Conservation (phyloP, 2,888 invertebrate genomes). For the Neuroscelio doddi region DNA sequence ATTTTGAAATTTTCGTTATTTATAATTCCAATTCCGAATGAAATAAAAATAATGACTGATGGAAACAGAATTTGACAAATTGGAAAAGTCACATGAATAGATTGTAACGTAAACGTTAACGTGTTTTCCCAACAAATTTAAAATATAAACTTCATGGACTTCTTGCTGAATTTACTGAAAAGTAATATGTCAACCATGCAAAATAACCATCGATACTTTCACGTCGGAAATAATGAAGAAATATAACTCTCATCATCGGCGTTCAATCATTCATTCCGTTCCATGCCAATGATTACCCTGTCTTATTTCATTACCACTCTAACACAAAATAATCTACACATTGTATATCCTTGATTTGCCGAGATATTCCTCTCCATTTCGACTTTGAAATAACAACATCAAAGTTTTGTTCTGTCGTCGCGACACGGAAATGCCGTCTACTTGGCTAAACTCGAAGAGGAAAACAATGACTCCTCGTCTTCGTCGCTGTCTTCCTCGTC, state of each 20-base stretch:
- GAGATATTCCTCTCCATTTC: slow-evolving; percentile 1
- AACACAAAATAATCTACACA: slow-evolving; percentile 7
- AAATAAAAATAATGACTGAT: neutral
- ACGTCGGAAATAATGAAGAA: slow-evolving; percentile 8
- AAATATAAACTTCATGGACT: neutral
- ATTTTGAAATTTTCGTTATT: slow-evolving; percentile 28
- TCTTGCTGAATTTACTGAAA: neutral
- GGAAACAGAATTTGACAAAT: too few relatives aligned
- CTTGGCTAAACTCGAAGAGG: slow-evolving; percentile 14
- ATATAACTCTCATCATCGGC: slow-evolving; percentile 10
- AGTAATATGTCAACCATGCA: slow-evolving; percentile 7
- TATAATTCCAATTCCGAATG: slow-evolving; percentile 2
- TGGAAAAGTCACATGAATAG: too few relatives aligned
- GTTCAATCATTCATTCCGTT: slow-evolving; percentile 11
- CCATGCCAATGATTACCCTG: slow-evolving; percentile 17
- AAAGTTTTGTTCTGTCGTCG: slow-evolving; percentile 27
- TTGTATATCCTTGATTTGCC: slow-evolving; percentile 8
- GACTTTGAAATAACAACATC: slow-evolving; percentile 25
- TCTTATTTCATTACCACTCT: slow-evolving; percentile 17
- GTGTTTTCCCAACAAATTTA: too few relatives aligned
- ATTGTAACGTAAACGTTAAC: too few relatives aligned
- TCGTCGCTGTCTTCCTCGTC: slow-evolving; percentile 12
- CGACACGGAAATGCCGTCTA: slow-evolving; percentile 20
- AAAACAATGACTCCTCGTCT: slow-evolving; percentile 36
- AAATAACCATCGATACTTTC: slow-evolving; percentile 6